Conservation (phyloP, 2,113 vertebrate genomes). For the Dinomys branickii region DNA sequence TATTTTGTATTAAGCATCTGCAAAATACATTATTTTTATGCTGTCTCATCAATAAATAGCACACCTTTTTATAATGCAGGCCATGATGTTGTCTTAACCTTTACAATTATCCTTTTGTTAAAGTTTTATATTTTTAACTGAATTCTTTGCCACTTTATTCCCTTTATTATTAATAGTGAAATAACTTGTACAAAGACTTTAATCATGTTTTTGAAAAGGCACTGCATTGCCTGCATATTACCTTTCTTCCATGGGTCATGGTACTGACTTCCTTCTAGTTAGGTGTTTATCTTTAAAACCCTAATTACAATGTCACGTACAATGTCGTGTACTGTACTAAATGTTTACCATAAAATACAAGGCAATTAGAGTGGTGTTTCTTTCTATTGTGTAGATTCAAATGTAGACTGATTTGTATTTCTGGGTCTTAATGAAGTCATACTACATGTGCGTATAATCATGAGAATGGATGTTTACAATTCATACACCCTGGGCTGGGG, state of each 20-base stretch:
- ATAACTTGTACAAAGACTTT: not conserved
- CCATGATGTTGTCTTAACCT: not conserved
- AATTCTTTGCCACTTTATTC: not conserved
- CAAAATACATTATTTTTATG: not conserved
- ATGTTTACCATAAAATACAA: not conserved
- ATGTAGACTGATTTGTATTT: not conserved
- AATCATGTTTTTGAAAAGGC: not conserved
- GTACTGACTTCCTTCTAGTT: not conserved
- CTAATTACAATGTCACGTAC: not conserved
- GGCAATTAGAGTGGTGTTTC: not conserved
- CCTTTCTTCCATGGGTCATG: not conserved
- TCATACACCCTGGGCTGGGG: not conserved
- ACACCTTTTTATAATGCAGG: not conserved
- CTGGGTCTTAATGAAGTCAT: not conserved
- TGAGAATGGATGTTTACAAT: not conserved
- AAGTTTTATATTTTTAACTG: slow-evolving; percentile 15
- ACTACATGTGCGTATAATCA: not conserved
- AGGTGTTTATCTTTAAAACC: slow-evolving; percentile 27
- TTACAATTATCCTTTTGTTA: not conserved
- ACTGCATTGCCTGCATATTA: not conserved
- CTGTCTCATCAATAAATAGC: not conserved
- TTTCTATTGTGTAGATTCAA: not conserved
- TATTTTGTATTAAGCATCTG: not conserved
- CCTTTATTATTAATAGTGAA: slow-evolving; percentile 4
- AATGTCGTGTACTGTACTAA: too few relatives aligned